Percentiles rank a stretch among this genome's conserved stretches.
phyloP scores from a whole-genome alignment of 2,888 invertebrate genomes.

The Lasioglossum zephyrum region DNA sequence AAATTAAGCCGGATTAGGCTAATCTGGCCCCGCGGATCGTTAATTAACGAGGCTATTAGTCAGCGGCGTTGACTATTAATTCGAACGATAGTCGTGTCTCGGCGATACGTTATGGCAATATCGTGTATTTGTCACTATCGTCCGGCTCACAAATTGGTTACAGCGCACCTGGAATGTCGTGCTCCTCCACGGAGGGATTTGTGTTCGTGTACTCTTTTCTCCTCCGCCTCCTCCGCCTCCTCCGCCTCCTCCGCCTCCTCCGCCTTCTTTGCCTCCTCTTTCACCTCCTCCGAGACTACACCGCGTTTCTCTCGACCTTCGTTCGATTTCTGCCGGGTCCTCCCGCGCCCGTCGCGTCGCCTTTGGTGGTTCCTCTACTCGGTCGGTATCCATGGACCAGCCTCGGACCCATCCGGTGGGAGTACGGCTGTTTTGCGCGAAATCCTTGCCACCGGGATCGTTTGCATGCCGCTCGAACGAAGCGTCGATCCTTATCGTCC shows the following conservation, averaged over 20 bases:
- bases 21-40: constrained; percentile 79
- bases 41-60: constrained; percentile 82
- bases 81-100: constrained; percentile 77
- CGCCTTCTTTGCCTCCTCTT: neutral
- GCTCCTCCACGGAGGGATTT: constrained; percentile 60
- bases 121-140: constrained; percentile 81
- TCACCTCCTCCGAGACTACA: neutral
- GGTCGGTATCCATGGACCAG: neutral
- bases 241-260: neutral
- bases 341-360: neutral
- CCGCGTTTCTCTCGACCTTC: neutral
- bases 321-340: neutral
- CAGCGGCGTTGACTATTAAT: constrained; percentile 79
- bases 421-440: constrained; percentile 49
- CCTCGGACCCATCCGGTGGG: neutral
- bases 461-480: constrained; percentile 62
- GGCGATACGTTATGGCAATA: constrained; percentile 80
- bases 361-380: neutral
- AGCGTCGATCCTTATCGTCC: constrained; percentile 70
- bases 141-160: constrained; percentile 80
- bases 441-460: constrained; percentile 58
- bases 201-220: constrained; percentile 33
- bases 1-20: constrained; percentile 81
- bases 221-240: constrained; percentile 3
- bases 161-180: constrained; percentile 78